Conservation (phyloP, 1,140 invertebrate genomes). For the Anthonomus grandis region DNA sequence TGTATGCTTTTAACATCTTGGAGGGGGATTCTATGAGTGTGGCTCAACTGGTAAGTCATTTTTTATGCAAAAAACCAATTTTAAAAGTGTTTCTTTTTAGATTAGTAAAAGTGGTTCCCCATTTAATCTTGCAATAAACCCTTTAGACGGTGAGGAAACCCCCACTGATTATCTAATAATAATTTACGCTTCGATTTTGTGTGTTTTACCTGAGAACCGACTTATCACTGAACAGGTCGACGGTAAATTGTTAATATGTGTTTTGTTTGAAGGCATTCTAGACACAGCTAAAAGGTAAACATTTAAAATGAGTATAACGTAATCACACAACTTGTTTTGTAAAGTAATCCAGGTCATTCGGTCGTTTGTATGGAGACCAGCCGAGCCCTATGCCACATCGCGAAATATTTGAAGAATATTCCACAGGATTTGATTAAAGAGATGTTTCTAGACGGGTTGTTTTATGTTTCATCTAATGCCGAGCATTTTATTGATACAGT, state of each 20-base stretch:
- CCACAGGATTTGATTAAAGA: slow-evolving; percentile 18
- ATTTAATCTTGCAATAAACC: slow-evolving; percentile 23
- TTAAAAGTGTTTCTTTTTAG: slow-evolving; percentile 18
- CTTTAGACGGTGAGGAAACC: slow-evolving; percentile 8
- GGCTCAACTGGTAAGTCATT: slow-evolving; percentile 18
- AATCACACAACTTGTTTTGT: slow-evolving; percentile 8
- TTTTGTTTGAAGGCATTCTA: slow-evolving; percentile 27
- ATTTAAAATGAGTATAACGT: background rate
- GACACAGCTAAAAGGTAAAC: slow-evolving; percentile 20
- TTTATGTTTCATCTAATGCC: slow-evolving; percentile 23
- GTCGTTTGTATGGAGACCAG: slow-evolving; percentile 24
- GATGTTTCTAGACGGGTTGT: slow-evolving; percentile 23
- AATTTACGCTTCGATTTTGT: slow-evolving; percentile 27
- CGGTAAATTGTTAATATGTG: slow-evolving; percentile 21
- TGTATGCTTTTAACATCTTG: slow-evolving; percentile 24
- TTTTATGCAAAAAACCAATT: background rate
- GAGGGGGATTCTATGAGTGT: slow-evolving; percentile 9
- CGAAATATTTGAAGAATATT: slow-evolving; percentile 25
- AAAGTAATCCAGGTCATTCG: slow-evolving; percentile 23
- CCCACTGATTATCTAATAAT: slow-evolving; percentile 22
- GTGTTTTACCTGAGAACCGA: slow-evolving; percentile 25
- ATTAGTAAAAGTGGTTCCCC: slow-evolving; percentile 18
- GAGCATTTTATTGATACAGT: slow-evolving; percentile 30
- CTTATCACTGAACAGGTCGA: slow-evolving; percentile 20
- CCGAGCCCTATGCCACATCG: slow-evolving; percentile 14